These are phyloP conservation scores for Protaetia brevitarsis DNA, from an alignment of 1,140 invertebrate species.

Conservation along the genomic window DNA sequence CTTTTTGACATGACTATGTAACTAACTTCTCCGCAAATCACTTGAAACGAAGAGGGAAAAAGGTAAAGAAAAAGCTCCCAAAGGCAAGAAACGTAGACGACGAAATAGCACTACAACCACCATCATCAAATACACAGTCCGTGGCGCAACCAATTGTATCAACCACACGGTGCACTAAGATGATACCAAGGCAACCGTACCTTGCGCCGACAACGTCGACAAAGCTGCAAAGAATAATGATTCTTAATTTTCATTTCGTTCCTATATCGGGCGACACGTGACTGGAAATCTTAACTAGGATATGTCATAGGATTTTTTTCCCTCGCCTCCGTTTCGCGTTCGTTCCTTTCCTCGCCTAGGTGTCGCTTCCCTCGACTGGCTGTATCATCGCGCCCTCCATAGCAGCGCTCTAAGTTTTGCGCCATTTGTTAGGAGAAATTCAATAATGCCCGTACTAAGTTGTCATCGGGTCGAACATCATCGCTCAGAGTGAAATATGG, in stretches of 20 bases:
- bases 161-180: no score
- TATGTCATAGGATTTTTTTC: slow-evolving; percentile 47
- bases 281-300: slow-evolving; percentile 44
- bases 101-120: no score
- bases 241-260: slow-evolving; percentile 52
- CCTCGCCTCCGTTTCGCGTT: neutral
- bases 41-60: no score
- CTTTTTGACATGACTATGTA: no score
- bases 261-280: slow-evolving; percentile 47
- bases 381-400: neutral
- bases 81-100: no score
- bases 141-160: no score
- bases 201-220: slow-evolving; percentile 30
- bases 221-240: slow-evolving; percentile 51
- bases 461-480: slow-evolving; percentile 46
- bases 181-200: no score
- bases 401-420: slow-evolving; percentile 38
- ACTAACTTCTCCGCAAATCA: no score
- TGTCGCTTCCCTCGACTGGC: neutral
- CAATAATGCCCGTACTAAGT: slow-evolving; percentile 47
- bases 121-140: no score
- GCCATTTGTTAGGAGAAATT: slow-evolving; percentile 49
- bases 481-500: slow-evolving; percentile 47
- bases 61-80: no score
- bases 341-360: neutral